Evolutionary conservation across 35 echinoderm and acorn worm species (phyloP), one percentile per base, ranked within the genome.

Genomic region (Heliocidaris tuberculata): DNA sequence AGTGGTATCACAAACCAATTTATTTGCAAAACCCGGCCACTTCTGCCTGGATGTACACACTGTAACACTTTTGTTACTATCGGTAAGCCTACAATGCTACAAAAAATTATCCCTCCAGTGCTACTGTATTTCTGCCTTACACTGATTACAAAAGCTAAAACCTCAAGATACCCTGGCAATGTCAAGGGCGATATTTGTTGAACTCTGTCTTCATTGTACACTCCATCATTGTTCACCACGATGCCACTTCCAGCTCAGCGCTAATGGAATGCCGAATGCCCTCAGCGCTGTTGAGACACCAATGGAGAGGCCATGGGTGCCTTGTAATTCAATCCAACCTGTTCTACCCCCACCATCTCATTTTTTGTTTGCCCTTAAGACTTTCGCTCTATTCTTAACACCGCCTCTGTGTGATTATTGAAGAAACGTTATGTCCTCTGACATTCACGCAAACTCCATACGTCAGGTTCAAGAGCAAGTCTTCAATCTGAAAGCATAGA

Each of bases 241-340:
- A 78, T 78, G 65, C 65, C 65, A n/a, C 65, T 78, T n/a, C 27
- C 21, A n/a, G 17, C 65, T 78, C 65, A 17, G 59, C 7, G 65
- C 65, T 78, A 78, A 78, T 78, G 65, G 65, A 78, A 78, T 78
- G 65, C 65, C 27, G 65, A 78, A 78, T 78, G 65, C 65, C 65
- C 65, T n/a, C 65, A 78, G 65, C 65, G 17, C 65, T 78, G 65
- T 78, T 78, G 65, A 78, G 65, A 78, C 65, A 78, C 65, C 65
- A 78, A 19, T 27, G 27, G 65, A 78, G 65, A 24, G 27, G 65
- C 65, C 65, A 78, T 78, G 27, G 65, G 65, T 78, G 65, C 65
- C 21, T n/a, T n/a, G 65, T 78, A 78, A 78, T n/a, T 78, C 65
- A 78, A 78, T 78, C 65, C 65, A 78, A 78, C 65, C 65, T 78